Evolutionary conservation across 2,113 vertebrate genomes (phyloP).

Genomic region (Gavialis gangeticus): DNA sequence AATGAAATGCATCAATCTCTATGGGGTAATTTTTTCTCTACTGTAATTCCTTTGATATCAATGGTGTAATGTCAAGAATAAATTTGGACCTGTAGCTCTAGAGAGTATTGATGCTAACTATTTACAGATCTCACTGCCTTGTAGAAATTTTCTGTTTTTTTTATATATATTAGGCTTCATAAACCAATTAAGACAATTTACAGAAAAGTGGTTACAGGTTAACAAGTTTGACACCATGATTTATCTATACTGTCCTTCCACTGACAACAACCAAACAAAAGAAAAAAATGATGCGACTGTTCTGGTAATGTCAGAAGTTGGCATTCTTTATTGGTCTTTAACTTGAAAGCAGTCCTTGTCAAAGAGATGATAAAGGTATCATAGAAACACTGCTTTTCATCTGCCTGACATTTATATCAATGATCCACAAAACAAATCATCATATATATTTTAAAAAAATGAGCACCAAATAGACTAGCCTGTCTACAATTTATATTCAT

Average conservation of each 20-base stretch:
- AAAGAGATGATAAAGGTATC: slow-evolving; percentile 76
- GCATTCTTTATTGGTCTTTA: slow-evolving; percentile 78
- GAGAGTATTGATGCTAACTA: fast-evolving
- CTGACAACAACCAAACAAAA: slow-evolving; percentile 65
- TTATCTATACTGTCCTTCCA: slow-evolving; percentile 66
- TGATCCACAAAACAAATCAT: slow-evolving; percentile 66
- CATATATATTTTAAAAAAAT: slow-evolving; percentile 68
- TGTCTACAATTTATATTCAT: slow-evolving; percentile 16
- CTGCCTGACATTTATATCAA: slow-evolving; percentile 79
- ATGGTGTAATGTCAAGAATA: background rate
- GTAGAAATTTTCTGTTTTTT: background rate
- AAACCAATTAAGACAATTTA: slow-evolving; percentile 48
- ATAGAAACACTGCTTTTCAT: slow-evolving; percentile 80
- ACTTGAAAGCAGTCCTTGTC: slow-evolving; percentile 78
- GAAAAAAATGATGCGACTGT: slow-evolving; percentile 69
- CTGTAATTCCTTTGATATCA: background rate
- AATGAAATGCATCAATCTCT: background rate
- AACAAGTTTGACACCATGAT: slow-evolving; percentile 71
- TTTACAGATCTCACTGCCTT: background rate
- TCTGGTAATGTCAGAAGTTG: slow-evolving; percentile 74
- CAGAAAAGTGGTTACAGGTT: slow-evolving; percentile 29
- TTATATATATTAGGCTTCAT: background rate
- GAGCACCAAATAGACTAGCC: slow-evolving; percentile 49
- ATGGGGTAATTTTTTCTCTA: background rate
- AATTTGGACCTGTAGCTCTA: background rate